Percentiles rank a stretch among this genome's conserved stretches.
Conservation (phyloP, 2,888 invertebrate genomes). For the Calameuta pallipes region DNA sequence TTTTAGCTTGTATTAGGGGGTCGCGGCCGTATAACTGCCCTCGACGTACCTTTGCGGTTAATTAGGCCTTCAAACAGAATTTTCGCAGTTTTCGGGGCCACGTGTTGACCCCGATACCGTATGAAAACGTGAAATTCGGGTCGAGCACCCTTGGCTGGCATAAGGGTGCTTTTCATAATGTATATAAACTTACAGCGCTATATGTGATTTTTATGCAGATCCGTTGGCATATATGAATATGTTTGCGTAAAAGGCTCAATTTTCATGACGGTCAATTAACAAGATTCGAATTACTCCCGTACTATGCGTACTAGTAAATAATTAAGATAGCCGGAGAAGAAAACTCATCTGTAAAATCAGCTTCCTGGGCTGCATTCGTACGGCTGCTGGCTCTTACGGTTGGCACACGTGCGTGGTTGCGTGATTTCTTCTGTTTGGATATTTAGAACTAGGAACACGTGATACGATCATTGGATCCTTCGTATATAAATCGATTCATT, state of each 20-base stretch:
- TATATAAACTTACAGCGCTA: neutral
- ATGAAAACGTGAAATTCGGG: neutral
- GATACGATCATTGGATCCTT: constrained; percentile 27
- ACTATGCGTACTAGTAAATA: constrained; percentile 13
- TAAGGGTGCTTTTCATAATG: neutral
- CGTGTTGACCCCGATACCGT: neutral
- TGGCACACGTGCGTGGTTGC: constrained; percentile 21
- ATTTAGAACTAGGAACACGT: constrained; percentile 23
- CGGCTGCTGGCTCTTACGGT: constrained; percentile 10
- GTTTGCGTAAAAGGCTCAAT: no score
- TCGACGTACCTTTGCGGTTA: neutral
- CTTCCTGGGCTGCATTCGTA: neutral
- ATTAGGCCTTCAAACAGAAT: neutral
- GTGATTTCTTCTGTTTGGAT: neutral
- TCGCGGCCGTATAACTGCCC: neutral
- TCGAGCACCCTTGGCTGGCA: neutral
- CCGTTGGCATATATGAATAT: no score
- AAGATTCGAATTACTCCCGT: neutral
- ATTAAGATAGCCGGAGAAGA: constrained; percentile 41
- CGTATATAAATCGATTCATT: constrained; percentile 50
- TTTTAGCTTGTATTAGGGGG: neutral
- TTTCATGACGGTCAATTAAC: no score
- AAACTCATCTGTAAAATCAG: constrained; percentile 12
- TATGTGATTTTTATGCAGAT: neutral
- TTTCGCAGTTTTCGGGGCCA: neutral